These are phyloP conservation scores for Drosophila anomalata DNA, from an alignment of 2,888 invertebrate genomes.

Conservation along the genomic window DNA sequence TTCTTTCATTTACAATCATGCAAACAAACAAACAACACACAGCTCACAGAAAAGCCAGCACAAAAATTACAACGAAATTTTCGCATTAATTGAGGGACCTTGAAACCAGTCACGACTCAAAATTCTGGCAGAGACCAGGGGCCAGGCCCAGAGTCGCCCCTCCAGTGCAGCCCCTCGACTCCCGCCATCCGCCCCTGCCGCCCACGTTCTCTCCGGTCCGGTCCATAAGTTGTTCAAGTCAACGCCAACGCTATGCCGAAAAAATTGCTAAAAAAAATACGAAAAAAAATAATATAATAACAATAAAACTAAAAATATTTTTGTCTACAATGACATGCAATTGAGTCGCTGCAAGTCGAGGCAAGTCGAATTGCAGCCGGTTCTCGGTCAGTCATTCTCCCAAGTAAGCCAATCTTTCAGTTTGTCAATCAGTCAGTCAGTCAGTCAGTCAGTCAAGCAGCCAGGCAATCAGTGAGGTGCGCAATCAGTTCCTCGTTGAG, in stretches of 20 bases:
- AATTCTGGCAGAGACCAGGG: conserved; percentile 71
- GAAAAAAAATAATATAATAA: conserved; percentile 40
- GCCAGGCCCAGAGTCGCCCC: conserved; percentile 41
- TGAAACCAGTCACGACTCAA: conserved; percentile 76
- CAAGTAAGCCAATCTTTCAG: conserved; percentile 3
- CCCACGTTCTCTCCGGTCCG: conserved; percentile 22
- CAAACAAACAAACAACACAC: conserved; percentile 51
- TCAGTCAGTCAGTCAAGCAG: not conserved
- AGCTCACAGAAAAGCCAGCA: conserved; percentile 28
- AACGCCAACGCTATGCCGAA: conserved; percentile 60
- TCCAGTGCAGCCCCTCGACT: conserved; percentile 12
- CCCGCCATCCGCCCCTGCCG: not conserved
- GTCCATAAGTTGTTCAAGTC: conserved; percentile 49
- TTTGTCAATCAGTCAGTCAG: conserved; percentile 4
- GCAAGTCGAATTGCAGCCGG: conserved; percentile 55
- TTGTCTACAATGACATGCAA: conserved; percentile 77
- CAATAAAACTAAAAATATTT: conserved; percentile 48
- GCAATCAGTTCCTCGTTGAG: conserved; percentile 36
- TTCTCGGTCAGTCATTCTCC: conserved; percentile 12
- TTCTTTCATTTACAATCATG: conserved; percentile 65
- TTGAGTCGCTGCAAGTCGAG: conserved; percentile 67
- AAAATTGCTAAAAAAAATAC: conserved; percentile 33
- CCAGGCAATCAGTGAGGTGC: conserved; percentile 7
- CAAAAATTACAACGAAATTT: conserved; percentile 71
- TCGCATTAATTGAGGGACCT: conserved; percentile 78